Evolutionary conservation across 2,113 vertebrate species (phyloP), one percentile per base, ranked within the genome.

Genomic region (Gila orcuttii): DNA sequence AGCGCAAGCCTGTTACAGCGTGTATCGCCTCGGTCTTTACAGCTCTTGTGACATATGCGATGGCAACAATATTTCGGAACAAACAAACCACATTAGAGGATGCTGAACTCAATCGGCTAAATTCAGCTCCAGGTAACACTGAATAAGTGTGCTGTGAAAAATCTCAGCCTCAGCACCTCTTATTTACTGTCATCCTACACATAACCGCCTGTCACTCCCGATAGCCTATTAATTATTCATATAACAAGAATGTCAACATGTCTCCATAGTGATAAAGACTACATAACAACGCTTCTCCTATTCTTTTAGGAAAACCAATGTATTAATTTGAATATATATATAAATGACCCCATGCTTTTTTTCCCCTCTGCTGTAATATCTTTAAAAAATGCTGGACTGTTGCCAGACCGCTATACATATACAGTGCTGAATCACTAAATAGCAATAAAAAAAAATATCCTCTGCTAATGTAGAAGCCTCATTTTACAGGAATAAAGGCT

Each of bases 261-360:
- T 57, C 79, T 79, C 69, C 28, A 57, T 59, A 50, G 85, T 87
- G 42, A 89, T 85, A 78, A 86, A 88, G 47, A 62, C 68, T 42
- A 36, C 52, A 75, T 50, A 12, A 47, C 42, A 21, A 77, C 76
- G 52, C 83, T 75, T 76, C 77, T 79, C 36, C 25, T 31, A 59
- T 89, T 86, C 73, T 84, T 76, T 84, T 84, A 86, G 83, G 31
- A 60, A 88, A 86, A 88, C 45, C 86, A 86, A 57, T 73, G 69
- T 73, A 60, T 73, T 57, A 47, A 47, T 71, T 73, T 77, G 80
- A 81, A 76, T 79, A 79, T 62, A 23, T 31, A 69, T 84, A 88
- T 8, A 50, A 83, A 83, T 66, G 45, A 83, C 76, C 52, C 74
- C 11, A 69, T 25, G 25, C 59, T 76, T 55, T 73, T 57, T 60